Base-by-base conservation (phyloP, 92 coral and sea anemone species). In the Parazoanthus atlanticus region DNA sequence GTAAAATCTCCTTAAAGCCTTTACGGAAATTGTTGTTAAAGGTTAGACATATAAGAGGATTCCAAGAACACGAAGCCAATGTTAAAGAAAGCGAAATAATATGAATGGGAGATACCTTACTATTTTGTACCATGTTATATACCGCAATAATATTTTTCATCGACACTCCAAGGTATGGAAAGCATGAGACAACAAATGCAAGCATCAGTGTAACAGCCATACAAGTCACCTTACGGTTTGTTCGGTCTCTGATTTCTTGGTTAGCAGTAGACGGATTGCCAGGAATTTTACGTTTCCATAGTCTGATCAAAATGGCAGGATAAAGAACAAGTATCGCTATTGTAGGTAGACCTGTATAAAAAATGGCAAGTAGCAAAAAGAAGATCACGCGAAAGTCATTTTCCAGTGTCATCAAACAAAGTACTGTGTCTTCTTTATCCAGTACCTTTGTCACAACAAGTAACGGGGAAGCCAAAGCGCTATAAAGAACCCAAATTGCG, bases 21-120 rank as follows among this genome's bases (percentile, higher is more conserved):
- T 40, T 43, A 41, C 81, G 81, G n/a, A 77, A 77, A 4, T 43
- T 47, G 25, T 43, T 77, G 9, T 74, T 74, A 33, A 74, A 74
- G 6, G 1, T 36, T 36, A 36, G 4, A 36, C 38, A 36, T 36
- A 36, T 36, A 2, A 36, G 38, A 36, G 38, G 38, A 16, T 32
- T 33, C 21, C n/a, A 40, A 41, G 16, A 26, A 40, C 47, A 77
- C 25, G 61, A 77, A 41, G 25, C 15, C 43, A 34, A 26, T 30
- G 81, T 5, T 15, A 77, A 41, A 77, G 17, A 1, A 7, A 40
- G 47, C 43, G 54, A 8, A 77, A 77, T 8, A 77, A 25, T 6
- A 43, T 40, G 26, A 25, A 77, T 23, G 28, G 40, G 25, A 40
- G 10, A 16, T 40, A 33, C 11, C 13, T 5, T 13, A 19, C 25